Base-by-base conservation (phyloP, 2,113 vertebrate species). In the Procapra przewalskii region DNA sequence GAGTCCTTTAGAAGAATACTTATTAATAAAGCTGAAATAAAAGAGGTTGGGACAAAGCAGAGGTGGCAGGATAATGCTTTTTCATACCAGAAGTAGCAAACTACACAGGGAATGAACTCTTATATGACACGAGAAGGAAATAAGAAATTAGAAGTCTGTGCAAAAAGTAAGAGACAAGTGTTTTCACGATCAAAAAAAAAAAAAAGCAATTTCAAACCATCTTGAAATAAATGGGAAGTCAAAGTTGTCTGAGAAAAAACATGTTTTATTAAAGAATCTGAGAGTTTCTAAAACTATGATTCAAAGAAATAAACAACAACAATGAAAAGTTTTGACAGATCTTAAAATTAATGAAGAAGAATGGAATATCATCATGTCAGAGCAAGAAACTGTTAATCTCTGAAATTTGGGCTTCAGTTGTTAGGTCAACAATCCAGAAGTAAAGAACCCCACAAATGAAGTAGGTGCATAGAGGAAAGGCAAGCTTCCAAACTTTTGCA, bases 321-420 rank as follows among this genome's bases (percentile, higher is more conserved):
- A 29, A 60, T 25, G 45, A 12, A 36, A 94, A 64, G 8, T 62
- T 80, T 97, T 91, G 67, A 90, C 43, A 82, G 54, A 95, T 95
- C 92, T 96, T 43, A 59, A 62, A 93, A 50, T 60, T 83, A 91
- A 89, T 88, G 60, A 97, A 90, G 55, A 97, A 90, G n/a, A 21
- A 21, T 48, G 83, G 71, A 50, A 50, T 19, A 60, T 31, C 27
- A 50, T 71, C 59, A 21, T 90, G 60, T 77, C 15, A 55, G 81
- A 60, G 9, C 3, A 91, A 60, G 48, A 64, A 83, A 55, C 17
- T 89, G 55, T 45, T 80, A 77, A 67, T 83, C 33, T 67, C 85
- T 64, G 25, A 95, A 94, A 79, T 82, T 33, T 7, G 60, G 29
- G 31, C 81, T 92, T 71, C 55, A 7, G 13, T 6, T n/a, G 25